Percentiles rank a stretch among this genome's conserved stretches.
These are phyloP conservation scores for Gallinago paraguaiae DNA, from an alignment of 2,113 vertebrate species.

Conservation along the genomic window DNA sequence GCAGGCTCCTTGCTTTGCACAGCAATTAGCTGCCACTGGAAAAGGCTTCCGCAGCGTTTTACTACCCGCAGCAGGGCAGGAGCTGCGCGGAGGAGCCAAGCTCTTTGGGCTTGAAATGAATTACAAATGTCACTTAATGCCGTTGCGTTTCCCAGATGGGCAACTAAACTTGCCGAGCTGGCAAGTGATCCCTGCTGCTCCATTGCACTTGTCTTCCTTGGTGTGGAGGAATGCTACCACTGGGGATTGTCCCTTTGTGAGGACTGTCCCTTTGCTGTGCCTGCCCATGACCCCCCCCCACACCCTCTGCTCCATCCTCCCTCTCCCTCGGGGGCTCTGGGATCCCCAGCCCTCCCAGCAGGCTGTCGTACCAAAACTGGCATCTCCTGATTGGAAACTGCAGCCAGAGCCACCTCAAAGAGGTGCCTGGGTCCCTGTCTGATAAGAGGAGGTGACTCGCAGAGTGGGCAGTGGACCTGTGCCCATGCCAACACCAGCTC, in stretches of 20 bases:
- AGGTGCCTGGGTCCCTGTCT: neutral
- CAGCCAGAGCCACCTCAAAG: rapidly evolving
- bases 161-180: neutral
- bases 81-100: rapidly evolving
- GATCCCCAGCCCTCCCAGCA: neutral
- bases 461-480: neutral
- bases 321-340: rapidly evolving
- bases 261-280: neutral
- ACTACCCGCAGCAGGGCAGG: neutral
- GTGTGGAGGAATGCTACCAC: neutral
- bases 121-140: rapidly evolving
- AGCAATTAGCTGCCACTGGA: neutral
- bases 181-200: neutral
- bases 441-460: neutral
- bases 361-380: rapidly evolving
- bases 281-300: rapidly evolving
- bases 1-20: neutral
- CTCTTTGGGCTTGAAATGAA: rapidly evolving
- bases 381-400: rapidly evolving
- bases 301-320: neutral
- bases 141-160: neutral
- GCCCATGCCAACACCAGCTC: neutral
- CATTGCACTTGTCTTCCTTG: rapidly evolving
- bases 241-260: neutral
- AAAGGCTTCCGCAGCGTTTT: neutral